Base-by-base conservation (phyloP, 23 tunicate genomes). In the Halocynthia aurantium region DNA sequence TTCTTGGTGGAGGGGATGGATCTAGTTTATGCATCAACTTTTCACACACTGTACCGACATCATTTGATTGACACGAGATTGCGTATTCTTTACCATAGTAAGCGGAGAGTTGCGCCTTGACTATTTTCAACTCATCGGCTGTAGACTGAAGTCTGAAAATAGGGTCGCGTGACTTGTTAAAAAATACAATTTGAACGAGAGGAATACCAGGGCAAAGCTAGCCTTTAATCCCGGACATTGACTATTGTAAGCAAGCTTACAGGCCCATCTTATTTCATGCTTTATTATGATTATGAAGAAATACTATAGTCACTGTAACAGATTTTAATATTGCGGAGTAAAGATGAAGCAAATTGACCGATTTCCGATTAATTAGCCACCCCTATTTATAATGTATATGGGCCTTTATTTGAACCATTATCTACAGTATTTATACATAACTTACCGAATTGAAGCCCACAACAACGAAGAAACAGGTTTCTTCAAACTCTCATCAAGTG, bases 51-150 rank as follows among this genome's bases (percentile, higher is more conserved):
- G 87, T 82, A 7, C 82, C 87, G 20, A 85, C 72, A 9, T 77
- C 69, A 67, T 91, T 91, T 6, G 73, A 51, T 67, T 71, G 70
- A 65, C 97, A 91, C 8, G 97, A 90, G 53, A 85, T 84, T 67
- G 86, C 84, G 82, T 82, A 91, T 52, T 91, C 89, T 66, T 91
- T 91, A 7, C 97, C 97, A 81, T 82, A 91, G 69, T 78, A 82
- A 6, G 87, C 91, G 21, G 84, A 87, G 62, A 91, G 84, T 31
- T 87, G 86, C 31, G 81, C 72, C 12, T 85, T 84, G 9, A 91
- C 87, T 49, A 81, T 81, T 60, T 81, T 76, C 13, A 91, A 55
- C 63, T 91, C 97, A 18, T 83, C 84, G 51, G 86, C 77, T 57
- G 85, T 73, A 69, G 73, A 81, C 40, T 44, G 51, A 51, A 91